Conservation (phyloP, 1,140 invertebrate species). For the Panagrolaimus sp. region DNA sequence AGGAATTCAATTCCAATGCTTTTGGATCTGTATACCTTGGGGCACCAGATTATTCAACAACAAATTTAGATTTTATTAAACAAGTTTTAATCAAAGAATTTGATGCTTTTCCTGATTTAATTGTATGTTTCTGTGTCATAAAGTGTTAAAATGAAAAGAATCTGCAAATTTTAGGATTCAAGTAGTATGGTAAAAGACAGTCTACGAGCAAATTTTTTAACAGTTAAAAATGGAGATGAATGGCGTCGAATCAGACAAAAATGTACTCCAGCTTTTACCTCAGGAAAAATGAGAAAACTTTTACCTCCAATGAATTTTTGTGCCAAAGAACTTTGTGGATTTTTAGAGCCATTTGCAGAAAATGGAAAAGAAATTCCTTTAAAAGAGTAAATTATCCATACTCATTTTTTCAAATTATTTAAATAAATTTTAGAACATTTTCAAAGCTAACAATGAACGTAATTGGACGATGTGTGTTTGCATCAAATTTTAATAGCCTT, state of each 20-base stretch:
- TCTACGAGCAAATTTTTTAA: conserved; percentile 13
- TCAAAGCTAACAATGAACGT: conserved; percentile 24
- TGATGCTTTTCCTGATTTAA: conserved; percentile 5
- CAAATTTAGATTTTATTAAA: not conserved
- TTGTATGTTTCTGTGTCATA: not conserved
- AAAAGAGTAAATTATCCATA: not conserved
- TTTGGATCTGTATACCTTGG: not conserved
- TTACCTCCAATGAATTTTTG: conserved; percentile 10
- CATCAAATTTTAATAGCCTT: conserved; percentile 26
- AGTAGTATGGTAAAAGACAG: not conserved
- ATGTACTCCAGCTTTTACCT: conserved; percentile 34
- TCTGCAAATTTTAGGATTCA: not conserved
- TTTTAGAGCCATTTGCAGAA: conserved; percentile 11
- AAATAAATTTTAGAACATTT: conserved; percentile 17
- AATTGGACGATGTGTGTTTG: conserved; percentile 27
- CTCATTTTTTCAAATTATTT: not conserved
- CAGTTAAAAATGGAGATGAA: conserved; percentile 24
- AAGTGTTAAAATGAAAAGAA: not conserved
- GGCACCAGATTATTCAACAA: not conserved
- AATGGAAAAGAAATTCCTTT: conserved; percentile 68
- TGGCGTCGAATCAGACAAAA: conserved; percentile 33
- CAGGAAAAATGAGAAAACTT: conserved; percentile 30
- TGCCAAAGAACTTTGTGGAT: conserved; percentile 10
- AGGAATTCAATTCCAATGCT: not conserved
- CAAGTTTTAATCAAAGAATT: not conserved